phyloP scores from a whole-genome alignment of 92 coral and sea anemone genomes.

The Paragorgia papillata region DNA sequence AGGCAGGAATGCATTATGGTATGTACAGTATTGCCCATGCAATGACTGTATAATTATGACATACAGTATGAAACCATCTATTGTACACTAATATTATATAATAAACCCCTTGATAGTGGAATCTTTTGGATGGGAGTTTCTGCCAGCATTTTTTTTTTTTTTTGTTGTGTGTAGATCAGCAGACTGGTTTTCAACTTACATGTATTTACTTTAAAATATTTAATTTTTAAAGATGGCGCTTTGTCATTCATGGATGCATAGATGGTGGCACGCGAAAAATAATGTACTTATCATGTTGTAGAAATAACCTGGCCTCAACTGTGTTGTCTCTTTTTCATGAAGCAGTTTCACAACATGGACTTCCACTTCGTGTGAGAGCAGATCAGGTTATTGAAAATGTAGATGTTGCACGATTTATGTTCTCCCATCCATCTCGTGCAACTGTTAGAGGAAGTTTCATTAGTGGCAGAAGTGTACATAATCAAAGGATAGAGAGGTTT shows the following conservation, averaged over 20 bases:
- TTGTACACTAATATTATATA: too few relatives aligned
- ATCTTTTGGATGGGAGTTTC: too few relatives aligned
- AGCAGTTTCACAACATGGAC: constrained; percentile 27
- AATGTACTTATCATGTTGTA: constrained; percentile 56
- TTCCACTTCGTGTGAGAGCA: constrained; percentile 37
- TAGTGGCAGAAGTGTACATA: constrained; percentile 25
- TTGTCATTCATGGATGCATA: constrained; percentile 71
- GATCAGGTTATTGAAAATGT: constrained; percentile 33
- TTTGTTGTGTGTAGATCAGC: too few relatives aligned
- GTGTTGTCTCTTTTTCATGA: constrained; percentile 53
- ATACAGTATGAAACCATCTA: too few relatives aligned
- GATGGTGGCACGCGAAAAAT: constrained; percentile 71
- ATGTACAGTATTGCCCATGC: too few relatives aligned
- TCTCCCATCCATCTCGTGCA: constrained; percentile 14
- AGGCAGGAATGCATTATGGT: too few relatives aligned
- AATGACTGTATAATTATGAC: too few relatives aligned
- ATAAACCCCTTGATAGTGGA: too few relatives aligned
- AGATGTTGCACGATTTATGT: constrained; percentile 30
- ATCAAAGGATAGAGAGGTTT: constrained; percentile 22
- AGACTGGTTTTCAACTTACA: too few relatives aligned
- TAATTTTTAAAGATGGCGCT: constrained; percentile 45
- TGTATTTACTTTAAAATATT: background rate
- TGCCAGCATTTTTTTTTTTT: too few relatives aligned
- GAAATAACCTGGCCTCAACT: constrained; percentile 62
- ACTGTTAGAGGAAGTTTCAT: constrained; percentile 23